These are phyloP conservation scores for Hirundichthys speculiger DNA, from an alignment of 2,113 vertebrate species.

Conservation along the genomic window DNA sequence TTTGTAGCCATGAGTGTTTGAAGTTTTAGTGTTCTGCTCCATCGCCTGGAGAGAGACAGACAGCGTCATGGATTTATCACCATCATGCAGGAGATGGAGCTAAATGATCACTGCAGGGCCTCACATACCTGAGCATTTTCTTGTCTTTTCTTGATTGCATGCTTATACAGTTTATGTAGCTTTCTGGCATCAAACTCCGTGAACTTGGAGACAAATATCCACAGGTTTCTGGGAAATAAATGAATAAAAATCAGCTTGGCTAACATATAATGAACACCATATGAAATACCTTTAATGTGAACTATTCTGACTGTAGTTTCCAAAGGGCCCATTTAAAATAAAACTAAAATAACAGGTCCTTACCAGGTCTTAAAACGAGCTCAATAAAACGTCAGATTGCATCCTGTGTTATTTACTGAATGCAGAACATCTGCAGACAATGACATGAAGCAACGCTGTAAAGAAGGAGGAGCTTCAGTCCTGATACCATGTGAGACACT, in stretches of 20 bases:
- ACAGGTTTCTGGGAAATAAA: conserved; percentile 87
- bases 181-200: conserved; percentile 99
- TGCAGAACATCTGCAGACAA: too few species aligned
- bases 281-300: too few species aligned
- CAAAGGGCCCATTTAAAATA: too few species aligned
- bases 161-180: conserved; percentile 96
- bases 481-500: too few species aligned
- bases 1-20: conserved; percentile 86
- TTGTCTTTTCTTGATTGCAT: conserved; percentile 98
- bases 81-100: background rate
- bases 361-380: too few species aligned
- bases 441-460: too few species aligned
- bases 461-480: too few species aligned
- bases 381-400: too few species aligned
- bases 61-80: background rate
- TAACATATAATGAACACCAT: too few species aligned
- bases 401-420: too few species aligned
- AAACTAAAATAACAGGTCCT: too few species aligned
- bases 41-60: conserved; percentile 81
- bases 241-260: background rate
- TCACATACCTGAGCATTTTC: conserved; percentile 89
- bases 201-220: conserved; percentile 99
- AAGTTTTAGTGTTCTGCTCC: conserved; percentile 88
- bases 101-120: background rate
- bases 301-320: too few species aligned